phyloP scores from a whole-genome alignment of 2,113 vertebrate genomes.

The Rallus limicola region DNA sequence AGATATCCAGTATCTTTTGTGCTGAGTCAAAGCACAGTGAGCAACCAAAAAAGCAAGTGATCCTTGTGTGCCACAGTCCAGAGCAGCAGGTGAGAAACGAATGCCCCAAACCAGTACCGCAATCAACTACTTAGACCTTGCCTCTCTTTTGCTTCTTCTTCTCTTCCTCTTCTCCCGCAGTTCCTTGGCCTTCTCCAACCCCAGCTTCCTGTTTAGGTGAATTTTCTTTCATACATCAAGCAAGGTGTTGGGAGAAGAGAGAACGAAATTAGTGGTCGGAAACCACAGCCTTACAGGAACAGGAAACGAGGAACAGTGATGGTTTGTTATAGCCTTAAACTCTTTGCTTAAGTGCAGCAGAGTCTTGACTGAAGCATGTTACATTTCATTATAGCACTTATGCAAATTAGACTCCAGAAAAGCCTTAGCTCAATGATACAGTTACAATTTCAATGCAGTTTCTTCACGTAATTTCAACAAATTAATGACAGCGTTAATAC shows the following conservation, averaged over 20 bases:
- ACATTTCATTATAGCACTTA: not conserved
- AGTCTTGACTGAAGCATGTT: not conserved
- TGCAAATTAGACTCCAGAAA: not conserved
- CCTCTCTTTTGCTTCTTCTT: conserved; percentile 99
- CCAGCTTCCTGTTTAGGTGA: conserved; percentile 88
- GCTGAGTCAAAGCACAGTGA: not conserved
- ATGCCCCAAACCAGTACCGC: not conserved
- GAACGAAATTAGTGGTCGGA: not conserved
- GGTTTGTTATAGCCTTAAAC: not conserved
- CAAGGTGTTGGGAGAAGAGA: not conserved
- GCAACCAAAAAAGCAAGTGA: not conserved
- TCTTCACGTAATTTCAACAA: not conserved
- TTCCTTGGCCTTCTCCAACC: conserved; percentile 82
- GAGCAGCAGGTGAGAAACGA: not conserved
- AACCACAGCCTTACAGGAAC: not conserved
- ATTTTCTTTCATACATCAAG: conserved; percentile 75
- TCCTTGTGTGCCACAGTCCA: not conserved
- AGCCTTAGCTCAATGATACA: not conserved
- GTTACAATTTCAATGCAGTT: not conserved
- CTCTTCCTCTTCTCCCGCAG: conserved; percentile 89
- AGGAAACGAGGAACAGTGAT: too few species aligned
- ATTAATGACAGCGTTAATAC: not conserved
- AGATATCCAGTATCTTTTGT: not conserved
- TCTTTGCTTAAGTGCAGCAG: not conserved
- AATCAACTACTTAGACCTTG: conserved; percentile 63